Conservation (phyloP, 2,797 vertebrate species). For the Gallirallus australis region DNA sequence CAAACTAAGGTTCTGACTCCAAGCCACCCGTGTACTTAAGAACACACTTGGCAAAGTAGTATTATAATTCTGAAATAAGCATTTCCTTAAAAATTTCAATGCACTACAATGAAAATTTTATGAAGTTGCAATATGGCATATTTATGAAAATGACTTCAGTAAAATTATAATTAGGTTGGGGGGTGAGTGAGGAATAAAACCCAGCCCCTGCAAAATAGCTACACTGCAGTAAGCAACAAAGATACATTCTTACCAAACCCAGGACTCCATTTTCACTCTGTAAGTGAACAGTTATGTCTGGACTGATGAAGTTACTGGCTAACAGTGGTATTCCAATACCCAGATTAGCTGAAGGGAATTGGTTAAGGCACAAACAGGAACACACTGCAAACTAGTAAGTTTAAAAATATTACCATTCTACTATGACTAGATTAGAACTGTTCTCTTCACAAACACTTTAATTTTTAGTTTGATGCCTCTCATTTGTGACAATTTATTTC, state of each 20-base stretch:
- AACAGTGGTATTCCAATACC: constrained; percentile 97
- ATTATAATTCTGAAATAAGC: neutral
- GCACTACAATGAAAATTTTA: neutral
- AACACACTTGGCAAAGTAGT: neutral
- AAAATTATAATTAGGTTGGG: neutral
- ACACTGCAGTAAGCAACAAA: neutral
- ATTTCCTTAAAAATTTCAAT: neutral
- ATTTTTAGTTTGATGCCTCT: neutral
- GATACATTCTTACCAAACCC: constrained; percentile 91
- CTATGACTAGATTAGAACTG: neutral
- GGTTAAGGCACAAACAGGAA: constrained; percentile 70
- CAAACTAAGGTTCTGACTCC: neutral
- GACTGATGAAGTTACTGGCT: constrained; percentile 97
- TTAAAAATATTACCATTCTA: neutral
- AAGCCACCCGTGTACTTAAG: neutral
- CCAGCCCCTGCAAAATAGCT: neutral
- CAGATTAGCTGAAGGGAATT: constrained; percentile 87
- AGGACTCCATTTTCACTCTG: constrained; percentile 99
- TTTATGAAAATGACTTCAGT: neutral
- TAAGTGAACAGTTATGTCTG: constrained; percentile 93
- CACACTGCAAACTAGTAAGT: neutral
- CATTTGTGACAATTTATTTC: neutral
- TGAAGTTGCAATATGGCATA: neutral
- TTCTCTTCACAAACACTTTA: neutral
- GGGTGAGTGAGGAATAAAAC: neutral